Base-by-base conservation (phyloP, 2,113 vertebrate genomes). In the Notothenia coriiceps region DNA sequence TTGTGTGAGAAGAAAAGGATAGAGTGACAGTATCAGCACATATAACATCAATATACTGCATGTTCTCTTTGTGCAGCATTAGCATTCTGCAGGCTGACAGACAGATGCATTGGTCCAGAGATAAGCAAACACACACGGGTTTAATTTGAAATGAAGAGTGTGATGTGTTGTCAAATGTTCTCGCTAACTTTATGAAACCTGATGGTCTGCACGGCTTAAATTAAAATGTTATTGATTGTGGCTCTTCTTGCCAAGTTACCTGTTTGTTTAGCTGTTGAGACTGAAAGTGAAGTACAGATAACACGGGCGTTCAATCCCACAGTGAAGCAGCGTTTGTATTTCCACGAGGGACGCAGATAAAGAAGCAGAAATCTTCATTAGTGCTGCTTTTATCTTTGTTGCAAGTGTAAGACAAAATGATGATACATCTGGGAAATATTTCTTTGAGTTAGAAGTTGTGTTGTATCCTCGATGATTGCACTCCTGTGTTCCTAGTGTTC, bases 361-460 rank as follows among this genome's bases (percentile, higher is more conserved):
- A 72, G 74, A 84, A 57, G 50, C 52, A 44, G 12, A 60, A 65
- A 59, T 71, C 64, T 17, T 86, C 74, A 88, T 85, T 81, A 69
- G 65, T 44, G 40, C 56, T 51, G 51, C 84, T 86, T 85, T 88
- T 72, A 86, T 88, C 78, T 83, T 29, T 33, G 44, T 60, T 60
- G 50, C 66, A 71, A 77, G 66, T 44, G 54, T 47, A 25, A 79
- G 47, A 43, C 12, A 25, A 22, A 10, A 10, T 63, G 20, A 50
- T 70, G 50, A 17, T 50, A 60, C 55, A 52, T 73, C 60, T 49
- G 56, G 66, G 70, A 72, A 71, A 69, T 81, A 33, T 47, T 40
- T 77, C 20, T 52, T 50, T 0, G 29, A 60, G 62, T 67, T 61
- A 35, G 63, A 72, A 51, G 54, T 75, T 76, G 75, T 18, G 29